These are phyloP conservation scores for Strigamia transsilvanica DNA, from an alignment of 2,888 invertebrate genomes.

Conservation along the genomic window DNA sequence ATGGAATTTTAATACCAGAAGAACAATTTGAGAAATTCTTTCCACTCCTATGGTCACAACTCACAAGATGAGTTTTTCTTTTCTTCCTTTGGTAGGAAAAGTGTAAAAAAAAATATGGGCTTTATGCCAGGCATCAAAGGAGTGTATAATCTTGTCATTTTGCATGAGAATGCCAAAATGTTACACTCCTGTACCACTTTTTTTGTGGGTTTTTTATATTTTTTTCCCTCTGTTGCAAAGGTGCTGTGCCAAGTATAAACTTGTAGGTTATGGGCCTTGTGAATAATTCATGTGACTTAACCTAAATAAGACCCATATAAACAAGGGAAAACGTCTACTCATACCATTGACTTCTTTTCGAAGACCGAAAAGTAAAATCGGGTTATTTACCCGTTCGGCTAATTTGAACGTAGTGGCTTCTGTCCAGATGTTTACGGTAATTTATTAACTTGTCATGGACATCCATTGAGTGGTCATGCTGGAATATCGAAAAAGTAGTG, in stretches of 20 bases:
- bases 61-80: neutral
- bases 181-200: too few species aligned
- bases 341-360: too few species aligned
- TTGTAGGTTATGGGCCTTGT: too few species aligned
- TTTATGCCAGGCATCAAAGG: neutral
- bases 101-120: neutral
- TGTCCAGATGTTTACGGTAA: too few species aligned
- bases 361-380: too few species aligned
- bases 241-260: neutral
- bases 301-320: too few species aligned
- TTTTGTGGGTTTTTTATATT: neutral
- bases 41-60: neutral
- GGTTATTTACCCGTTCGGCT: too few species aligned
- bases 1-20: neutral
- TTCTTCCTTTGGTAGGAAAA: neutral
- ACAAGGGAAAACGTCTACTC: too few species aligned
- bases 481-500: neutral
- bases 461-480: neutral
- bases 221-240: neutral
- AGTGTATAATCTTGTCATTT: slow-evolving; percentile 21
- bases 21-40: neutral
- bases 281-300: too few species aligned
- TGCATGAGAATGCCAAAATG: neutral
- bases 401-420: too few species aligned
- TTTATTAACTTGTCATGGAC: neutral